Evolutionary conservation across 2,797 vertebrate genomes (phyloP).

Genomic region (Parauchenoglanis punctatus): DNA sequence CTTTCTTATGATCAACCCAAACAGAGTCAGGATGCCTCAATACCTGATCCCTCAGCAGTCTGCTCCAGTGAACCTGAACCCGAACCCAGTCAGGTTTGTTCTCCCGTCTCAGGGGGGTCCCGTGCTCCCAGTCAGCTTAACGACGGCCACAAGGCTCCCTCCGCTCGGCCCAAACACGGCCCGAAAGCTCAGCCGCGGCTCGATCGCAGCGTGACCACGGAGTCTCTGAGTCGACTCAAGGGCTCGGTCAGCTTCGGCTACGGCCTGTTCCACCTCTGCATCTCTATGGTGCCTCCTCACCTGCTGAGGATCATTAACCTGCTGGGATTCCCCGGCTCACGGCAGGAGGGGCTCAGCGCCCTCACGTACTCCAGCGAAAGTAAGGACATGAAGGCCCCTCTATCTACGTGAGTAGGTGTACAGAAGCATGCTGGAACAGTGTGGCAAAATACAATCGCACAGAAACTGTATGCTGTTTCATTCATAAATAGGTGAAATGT

Average conservation of each 20-base stretch:
- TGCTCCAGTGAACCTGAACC: neutral
- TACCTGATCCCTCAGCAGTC: neutral
- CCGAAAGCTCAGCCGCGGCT: conserved; percentile 71
- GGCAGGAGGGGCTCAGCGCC: conserved; percentile 91
- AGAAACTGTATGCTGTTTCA: neutral
- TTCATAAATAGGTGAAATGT: neutral
- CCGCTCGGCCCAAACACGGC: conserved; percentile 78
- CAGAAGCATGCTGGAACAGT: neutral
- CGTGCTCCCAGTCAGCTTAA: too few species aligned
- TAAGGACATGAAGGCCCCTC: conserved; percentile 99
- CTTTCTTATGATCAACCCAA: conserved; percentile 54
- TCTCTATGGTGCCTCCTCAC: conserved; percentile 99
- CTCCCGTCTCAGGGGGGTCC: neutral
- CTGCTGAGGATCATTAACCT: conserved; percentile 99
- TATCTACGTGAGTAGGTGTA: conserved; percentile 99
- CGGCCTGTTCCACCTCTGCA: conserved; percentile 98
- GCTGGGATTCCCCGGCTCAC: conserved; percentile 97
- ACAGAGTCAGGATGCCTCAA: neutral
- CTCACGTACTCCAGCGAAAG: conserved; percentile 96
- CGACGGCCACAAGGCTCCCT: conserved; percentile 54
- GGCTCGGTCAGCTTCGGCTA: conserved; percentile 98
- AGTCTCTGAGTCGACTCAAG: conserved; percentile 91
- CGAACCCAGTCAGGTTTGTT: neutral
- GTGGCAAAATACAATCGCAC: neutral
- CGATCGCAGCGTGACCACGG: conserved; percentile 76